Percentiles rank a stretch among this genome's conserved stretches.
phyloP scores from a whole-genome alignment of 2,113 vertebrate genomes.

The Promerops cafer region DNA sequence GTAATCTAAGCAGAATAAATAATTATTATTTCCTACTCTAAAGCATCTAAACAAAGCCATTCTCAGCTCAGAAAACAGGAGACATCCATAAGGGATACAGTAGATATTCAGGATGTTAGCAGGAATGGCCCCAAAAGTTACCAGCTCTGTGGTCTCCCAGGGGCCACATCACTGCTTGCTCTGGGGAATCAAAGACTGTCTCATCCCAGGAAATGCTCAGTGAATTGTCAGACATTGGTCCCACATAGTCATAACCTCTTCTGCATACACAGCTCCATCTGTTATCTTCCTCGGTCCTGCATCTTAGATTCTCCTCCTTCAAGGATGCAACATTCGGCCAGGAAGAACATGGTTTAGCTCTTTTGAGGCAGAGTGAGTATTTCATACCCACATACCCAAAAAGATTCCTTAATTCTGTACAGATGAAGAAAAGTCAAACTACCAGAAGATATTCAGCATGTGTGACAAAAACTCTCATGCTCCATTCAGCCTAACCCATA shows the following conservation, averaged over 20 bases:
- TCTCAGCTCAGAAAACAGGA: not conserved
- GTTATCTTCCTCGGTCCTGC: not conserved
- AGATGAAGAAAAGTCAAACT: not conserved
- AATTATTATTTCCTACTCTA: not conserved
- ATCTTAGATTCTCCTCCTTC: not conserved
- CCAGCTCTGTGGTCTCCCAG: not conserved
- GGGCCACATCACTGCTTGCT: not conserved
- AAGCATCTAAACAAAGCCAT: not conserved
- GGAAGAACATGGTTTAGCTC: not conserved
- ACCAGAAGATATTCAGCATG: not conserved
- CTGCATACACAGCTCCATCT: not conserved
- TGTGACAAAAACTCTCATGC: not conserved
- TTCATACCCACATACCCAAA: not conserved
- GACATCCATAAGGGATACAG: not conserved
- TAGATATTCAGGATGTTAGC: not conserved
- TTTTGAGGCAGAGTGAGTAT: not conserved
- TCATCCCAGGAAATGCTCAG: not conserved
- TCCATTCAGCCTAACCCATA: not conserved
- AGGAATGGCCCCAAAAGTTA: not conserved
- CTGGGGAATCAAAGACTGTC: not conserved
- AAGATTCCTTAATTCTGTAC: not conserved
- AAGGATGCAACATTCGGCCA: not conserved
- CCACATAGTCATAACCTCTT: rapidly evolving
- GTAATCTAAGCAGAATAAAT: not conserved
- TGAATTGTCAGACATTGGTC: not conserved